Base-by-base conservation (phyloP, 2,888 invertebrate species). In the Hemithea aestivaria region DNA sequence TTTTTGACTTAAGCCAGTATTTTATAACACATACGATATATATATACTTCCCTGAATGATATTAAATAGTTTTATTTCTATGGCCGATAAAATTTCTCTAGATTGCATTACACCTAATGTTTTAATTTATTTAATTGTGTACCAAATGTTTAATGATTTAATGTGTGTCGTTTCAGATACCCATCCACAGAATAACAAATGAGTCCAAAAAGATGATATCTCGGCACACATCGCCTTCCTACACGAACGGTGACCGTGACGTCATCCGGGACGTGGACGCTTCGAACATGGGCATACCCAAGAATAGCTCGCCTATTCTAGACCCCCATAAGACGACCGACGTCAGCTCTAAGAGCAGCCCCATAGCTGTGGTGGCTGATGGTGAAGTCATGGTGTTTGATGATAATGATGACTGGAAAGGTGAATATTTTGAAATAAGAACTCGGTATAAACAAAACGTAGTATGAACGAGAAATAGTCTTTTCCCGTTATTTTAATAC, bases 381-480 rank as follows among this genome's bases (percentile, higher is more conserved):
- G 93, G 92, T 10, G 95, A 93, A 70, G 93, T 94, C 30, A 94
- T 95, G 56, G 95, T 94, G 33, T 95, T 96, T 63, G 95, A 96
- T 68, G 95, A 96, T 72, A 93, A 92, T 50, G 96, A 96, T 60
- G 92, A 91, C 62, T 94, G 94, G 94, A 92, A 93, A 81, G 91
- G 91, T 87, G 74, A 68, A 50, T 63, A 27, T 51, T 16, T 16
- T 16, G 3, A n/a, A n/a, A n/a, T n/a, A n/a, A n/a, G n/a, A n/a
- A n/a, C n/a, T n/a, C n/a, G n/a, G n/a, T n/a, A n/a, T n/a, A n/a
- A n/a, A n/a, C n/a, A n/a, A n/a, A n/a, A n/a, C n/a, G n/a, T n/a
- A n/a, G n/a, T n/a, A n/a, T n/a, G n/a, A n/a, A n/a, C n/a, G n/a
- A n/a, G n/a, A n/a, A n/a, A n/a, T n/a, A n/a, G n/a, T n/a, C n/a